phyloP scores from a whole-genome alignment of 1,140 invertebrate species.

The Subanguina moxae region DNA sequence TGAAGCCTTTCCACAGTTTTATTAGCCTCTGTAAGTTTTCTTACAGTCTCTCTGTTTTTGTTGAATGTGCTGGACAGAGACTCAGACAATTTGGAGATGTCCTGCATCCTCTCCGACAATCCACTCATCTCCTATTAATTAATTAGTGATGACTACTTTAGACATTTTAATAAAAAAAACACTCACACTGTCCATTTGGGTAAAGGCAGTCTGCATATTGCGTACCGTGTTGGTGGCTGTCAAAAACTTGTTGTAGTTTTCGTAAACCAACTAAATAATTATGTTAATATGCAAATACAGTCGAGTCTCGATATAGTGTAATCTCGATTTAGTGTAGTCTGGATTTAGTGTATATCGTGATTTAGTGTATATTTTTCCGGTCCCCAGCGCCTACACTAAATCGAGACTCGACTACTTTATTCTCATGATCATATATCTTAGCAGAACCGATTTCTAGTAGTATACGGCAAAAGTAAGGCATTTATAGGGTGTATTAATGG shows the following conservation, averaged over 20 bases:
- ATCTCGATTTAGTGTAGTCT: no score
- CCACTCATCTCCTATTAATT: slow-evolving; percentile 29
- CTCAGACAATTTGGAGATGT: slow-evolving; percentile 32
- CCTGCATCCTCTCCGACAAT: slow-evolving; percentile 25
- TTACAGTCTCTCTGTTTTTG: slow-evolving; percentile 33
- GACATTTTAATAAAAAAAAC: not conserved
- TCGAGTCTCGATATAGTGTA: no score
- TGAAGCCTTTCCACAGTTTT: slow-evolving; percentile 36
- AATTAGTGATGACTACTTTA: not conserved
- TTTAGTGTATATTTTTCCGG: no score
- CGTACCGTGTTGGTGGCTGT: slow-evolving; percentile 43
- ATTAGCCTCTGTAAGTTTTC: slow-evolving; percentile 33
- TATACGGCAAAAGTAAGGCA: no score
- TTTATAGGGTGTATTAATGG: no score
- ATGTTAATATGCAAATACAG: no score
- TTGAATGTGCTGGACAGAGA: slow-evolving; percentile 26
- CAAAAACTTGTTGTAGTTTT: slow-evolving; percentile 48
- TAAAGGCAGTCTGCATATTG: slow-evolving; percentile 36
- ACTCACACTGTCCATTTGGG: slow-evolving; percentile 31
- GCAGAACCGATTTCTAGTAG: no score
- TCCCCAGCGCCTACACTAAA: no score
- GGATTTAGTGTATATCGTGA: no score
- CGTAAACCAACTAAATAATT: slow-evolving; percentile 39
- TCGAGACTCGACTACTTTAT: no score
- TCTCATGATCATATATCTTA: no score